Evolutionary conservation across 2,888 invertebrate species (phyloP).

Genomic region (Abrostola tripartita): DNA sequence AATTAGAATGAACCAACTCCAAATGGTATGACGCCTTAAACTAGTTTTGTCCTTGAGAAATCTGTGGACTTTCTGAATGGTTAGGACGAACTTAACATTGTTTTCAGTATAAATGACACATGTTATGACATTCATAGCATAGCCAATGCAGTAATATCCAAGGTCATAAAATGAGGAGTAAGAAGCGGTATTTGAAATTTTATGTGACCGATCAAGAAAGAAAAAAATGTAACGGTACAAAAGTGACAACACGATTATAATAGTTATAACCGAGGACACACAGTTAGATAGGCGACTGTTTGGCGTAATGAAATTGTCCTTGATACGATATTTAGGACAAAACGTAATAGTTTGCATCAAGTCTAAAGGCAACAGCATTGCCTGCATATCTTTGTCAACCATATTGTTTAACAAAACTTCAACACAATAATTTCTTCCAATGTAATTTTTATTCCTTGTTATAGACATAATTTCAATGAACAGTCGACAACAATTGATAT

Average conservation of each 20-base stretch:
- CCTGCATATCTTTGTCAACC: conserved; percentile 1
- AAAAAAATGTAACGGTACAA: no score
- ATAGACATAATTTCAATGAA: no score
- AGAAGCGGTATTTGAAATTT: no score
- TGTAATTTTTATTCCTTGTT: no score
- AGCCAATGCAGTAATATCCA: not conserved
- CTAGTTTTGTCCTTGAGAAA: not conserved
- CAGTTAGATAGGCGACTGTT: no score
- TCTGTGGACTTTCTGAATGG: not conserved
- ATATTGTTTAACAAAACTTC: not conserved
- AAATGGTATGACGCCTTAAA: not conserved
- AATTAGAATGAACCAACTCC: not conserved
- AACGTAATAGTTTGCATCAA: not conserved
- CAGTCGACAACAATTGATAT: no score
- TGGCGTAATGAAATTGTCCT: conserved; percentile 1
- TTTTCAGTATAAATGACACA: not conserved
- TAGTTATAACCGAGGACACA: no score
- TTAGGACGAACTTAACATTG: not conserved
- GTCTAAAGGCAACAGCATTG: conserved; percentile 1
- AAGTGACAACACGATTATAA: no score
- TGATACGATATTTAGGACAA: conserved; percentile 1
- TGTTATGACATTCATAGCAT: not conserved
- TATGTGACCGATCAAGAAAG: not conserved
- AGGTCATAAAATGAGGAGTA: not conserved
- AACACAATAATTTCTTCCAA: not conserved